Percentiles rank a stretch among this genome's conserved stretches.
These are phyloP conservation scores for Sinohyriopsis cumingii DNA, from an alignment of 2,888 invertebrate genomes.

Conservation along the genomic window DNA sequence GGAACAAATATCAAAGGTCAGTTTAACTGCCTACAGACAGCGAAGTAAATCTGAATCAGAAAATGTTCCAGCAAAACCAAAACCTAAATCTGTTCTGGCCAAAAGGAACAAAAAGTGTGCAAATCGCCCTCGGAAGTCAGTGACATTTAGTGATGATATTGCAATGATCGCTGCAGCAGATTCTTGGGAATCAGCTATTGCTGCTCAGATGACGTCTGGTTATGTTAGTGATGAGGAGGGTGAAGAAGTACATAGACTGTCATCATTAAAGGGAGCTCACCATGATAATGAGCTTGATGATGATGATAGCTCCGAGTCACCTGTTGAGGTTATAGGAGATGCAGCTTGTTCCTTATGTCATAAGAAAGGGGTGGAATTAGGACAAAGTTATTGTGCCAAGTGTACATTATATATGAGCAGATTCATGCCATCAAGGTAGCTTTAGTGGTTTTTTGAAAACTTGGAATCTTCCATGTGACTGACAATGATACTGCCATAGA, in stretches of 20 bases:
- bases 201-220: slow-evolving; percentile 28
- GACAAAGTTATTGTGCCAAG: slow-evolving; percentile 88
- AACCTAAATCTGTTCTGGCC: slow-evolving; percentile 61
- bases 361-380: slow-evolving; percentile 85
- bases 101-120: slow-evolving; percentile 51
- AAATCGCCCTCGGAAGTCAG: slow-evolving; percentile 79
- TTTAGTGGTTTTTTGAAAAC: neutral
- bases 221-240: slow-evolving; percentile 55
- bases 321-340: slow-evolving; percentile 69
- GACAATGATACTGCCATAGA: too few relatives aligned
- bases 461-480: too few relatives aligned
- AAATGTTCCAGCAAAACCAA: slow-evolving; percentile 32
- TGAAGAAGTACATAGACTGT: neutral
- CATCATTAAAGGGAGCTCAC: too few relatives aligned
- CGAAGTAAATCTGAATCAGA: slow-evolving; percentile 63
- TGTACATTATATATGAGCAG: slow-evolving; percentile 89
- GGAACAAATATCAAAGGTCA: neutral
- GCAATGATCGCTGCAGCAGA: slow-evolving; percentile 93
- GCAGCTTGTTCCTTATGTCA: slow-evolving; percentile 90
- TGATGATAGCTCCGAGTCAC: slow-evolving; percentile 54
- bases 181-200: slow-evolving; percentile 10
- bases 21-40: slow-evolving; percentile 31
- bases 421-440: slow-evolving; percentile 52
- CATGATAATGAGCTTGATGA: slow-evolving; percentile 43
- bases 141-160: slow-evolving; percentile 95